Base-by-base conservation (phyloP, 92 coral and sea anemone genomes). In the Hydrozoanthus gracilis region DNA sequence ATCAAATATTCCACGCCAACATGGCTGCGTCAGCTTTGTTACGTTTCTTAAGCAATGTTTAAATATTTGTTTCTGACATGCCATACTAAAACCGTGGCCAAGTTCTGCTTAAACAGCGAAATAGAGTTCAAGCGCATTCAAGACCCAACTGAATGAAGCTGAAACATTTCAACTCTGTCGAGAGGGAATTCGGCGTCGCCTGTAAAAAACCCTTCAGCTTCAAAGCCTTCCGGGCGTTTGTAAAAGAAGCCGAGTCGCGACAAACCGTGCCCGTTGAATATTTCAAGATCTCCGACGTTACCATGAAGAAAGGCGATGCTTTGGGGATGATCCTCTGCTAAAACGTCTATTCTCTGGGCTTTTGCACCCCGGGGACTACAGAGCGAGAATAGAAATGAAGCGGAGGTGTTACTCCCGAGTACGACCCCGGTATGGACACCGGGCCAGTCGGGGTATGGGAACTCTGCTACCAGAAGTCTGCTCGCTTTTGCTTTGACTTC, bases 321-420 rank as follows among this genome's bases (percentile, higher is more conserved):
- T 14, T 48, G 85, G 72, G 85, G 85, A 14, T 0, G 85, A 51
- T 80, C 85, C 69, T 80, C 85, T 44, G 85, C 85, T 16, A 80
- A 18, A 11, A 80, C 73, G 46, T 80, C 85, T 18, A 80, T 5
- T n/a, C 85, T 65, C 47, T 80, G 85, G 62, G 85, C 58, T 62
- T 80, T 80, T 65, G 85, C 48, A 12, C 85, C 85, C 15, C 85
- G 85, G 27, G 85, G 75, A 51, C 85, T 80, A 3, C 85, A 74
- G 12, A 80, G 75, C 2, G 85, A 80, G 51, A 80, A 80, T 61
- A 80, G 46, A 67, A 80, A 80, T 6, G 85, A 80, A 9, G 85
- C 85, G 2, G 73, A 44, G 11, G 85, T 80, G 45, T 80, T 80
- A 65, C 74, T 65, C 10, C 85, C 85, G 14, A 80, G 47, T 3